Base-by-base conservation (phyloP, 2,888 invertebrate genomes). In the Biston betularia region DNA sequence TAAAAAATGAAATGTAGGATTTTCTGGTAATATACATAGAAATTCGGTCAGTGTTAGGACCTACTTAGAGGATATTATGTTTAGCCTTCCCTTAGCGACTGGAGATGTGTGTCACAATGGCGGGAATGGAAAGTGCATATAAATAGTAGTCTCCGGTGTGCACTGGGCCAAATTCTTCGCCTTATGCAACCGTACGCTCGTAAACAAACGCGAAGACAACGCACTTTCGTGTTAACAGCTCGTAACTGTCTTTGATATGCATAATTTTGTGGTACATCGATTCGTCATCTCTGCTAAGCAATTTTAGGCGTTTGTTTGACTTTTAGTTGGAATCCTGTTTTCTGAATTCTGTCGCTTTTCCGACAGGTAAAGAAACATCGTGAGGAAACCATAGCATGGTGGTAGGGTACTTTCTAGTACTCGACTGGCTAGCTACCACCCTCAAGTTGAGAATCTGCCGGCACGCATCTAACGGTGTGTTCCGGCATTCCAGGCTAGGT, bases 91-190 rank as follows among this genome's bases (percentile, higher is more conserved):
- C 86, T 89, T 87, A 87, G 85, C 88, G 87, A 86, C 84, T 85
- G 84, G 81, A 82, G 65, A 84, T 81, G 82, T 85, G 88, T 89
- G 90, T 89, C 88, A 89, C 86, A 82, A 79, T 81, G 84, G 81
- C 84, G 79, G 82, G 85, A 86, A 88, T 87, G 89, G 88, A 89
- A 89, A 88, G 86, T 86, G 86, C 80, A 79, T 89, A 90, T 90
- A 89, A 90, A 91, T 89, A 89, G 88, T 85, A 64, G 53, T 63
- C 61, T 48, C 63, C 63, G 77, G 75, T 74, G 79, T 79, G 77
- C 81, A 84, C 82, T 86, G 84, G 84, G 84, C 82, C 85, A 82
- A 78, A 86, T 91, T 89, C 81, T 77, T 72, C 76, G 78, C 77
- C 80, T 83, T 83, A 90, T 89, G 88, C 87, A 90, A 90, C 84